Evolutionary conservation across 2,797 vertebrate genomes (phyloP).

Genomic region (Oceanodroma leucorhoa): DNA sequence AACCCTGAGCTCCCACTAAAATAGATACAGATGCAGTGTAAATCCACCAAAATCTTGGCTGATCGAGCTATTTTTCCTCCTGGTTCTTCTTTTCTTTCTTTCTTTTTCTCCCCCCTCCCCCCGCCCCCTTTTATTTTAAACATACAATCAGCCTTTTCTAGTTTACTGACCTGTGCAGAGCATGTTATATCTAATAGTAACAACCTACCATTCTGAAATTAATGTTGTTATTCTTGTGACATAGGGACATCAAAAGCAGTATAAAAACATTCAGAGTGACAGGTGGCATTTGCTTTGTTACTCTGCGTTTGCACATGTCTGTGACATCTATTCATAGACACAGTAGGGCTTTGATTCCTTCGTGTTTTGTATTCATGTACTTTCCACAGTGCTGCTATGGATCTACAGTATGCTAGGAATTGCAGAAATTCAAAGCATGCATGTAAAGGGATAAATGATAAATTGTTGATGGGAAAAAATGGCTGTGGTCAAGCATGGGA

Average conservation of each 20-base stretch:
- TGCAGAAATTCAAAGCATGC: slow-evolving; percentile 66
- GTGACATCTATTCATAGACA: slow-evolving; percentile 21
- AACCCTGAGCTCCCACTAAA: not conserved
- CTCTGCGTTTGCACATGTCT: slow-evolving; percentile 14
- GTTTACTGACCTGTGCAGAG: not conserved
- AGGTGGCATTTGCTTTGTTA: slow-evolving; percentile 62
- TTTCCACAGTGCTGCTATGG: slow-evolving; percentile 12
- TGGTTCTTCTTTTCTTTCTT: not conserved
- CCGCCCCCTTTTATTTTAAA: not conserved
- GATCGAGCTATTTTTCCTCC: not conserved
- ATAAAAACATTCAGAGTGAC: slow-evolving; percentile 42
- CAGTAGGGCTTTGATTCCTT: slow-evolving; percentile 50
- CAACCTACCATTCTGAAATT: not conserved
- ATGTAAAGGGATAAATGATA: slow-evolving; percentile 25
- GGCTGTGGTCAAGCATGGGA: slow-evolving; percentile 25
- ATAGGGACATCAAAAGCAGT: slow-evolving; percentile 1
- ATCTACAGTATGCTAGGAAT: slow-evolving; percentile 54
- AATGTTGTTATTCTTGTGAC: slow-evolving; percentile 22
- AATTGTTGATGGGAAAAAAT: slow-evolving; percentile 41
- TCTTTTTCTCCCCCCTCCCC: too few relatives aligned
- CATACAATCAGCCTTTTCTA: not conserved
- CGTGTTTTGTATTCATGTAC: slow-evolving; percentile 43
- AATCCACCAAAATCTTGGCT: not conserved
- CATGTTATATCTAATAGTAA: not conserved
- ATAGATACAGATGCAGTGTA: not conserved